Percentiles rank a stretch among this genome's conserved stretches.
Conservation (phyloP, 2,888 invertebrate genomes). For the Prosopocoilus inquinatus region DNA sequence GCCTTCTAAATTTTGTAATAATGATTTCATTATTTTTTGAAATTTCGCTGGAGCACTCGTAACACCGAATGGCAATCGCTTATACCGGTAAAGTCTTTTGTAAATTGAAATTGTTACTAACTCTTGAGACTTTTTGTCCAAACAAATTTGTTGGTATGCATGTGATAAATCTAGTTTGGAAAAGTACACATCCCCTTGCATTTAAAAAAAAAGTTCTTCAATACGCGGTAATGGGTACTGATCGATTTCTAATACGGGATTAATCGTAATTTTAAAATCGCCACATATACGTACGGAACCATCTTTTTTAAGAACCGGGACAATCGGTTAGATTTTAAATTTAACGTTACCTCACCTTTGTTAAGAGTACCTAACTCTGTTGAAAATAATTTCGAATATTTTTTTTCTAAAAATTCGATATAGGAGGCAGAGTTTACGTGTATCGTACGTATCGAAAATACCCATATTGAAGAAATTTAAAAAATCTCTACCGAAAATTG, state of each 20-base stretch:
- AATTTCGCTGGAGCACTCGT: too few species aligned
- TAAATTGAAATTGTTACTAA: slow-evolving; percentile 22
- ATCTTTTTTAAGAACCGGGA: slow-evolving; percentile 9
- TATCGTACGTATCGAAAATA: too few species aligned
- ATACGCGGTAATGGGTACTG: slow-evolving; percentile 29
- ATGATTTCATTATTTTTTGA: too few species aligned
- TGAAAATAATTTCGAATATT: too few species aligned
- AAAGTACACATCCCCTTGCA: slow-evolving; percentile 24
- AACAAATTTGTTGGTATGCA: slow-evolving; percentile 22
- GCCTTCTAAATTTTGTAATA: too few species aligned
- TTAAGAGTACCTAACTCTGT: neutral
- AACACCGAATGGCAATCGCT: slow-evolving; percentile 33
- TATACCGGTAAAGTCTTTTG: slow-evolving; percentile 30
- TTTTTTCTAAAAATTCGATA: neutral
- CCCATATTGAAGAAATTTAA: too few species aligned
- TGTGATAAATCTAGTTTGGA: slow-evolving; percentile 23
- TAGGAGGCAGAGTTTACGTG: neutral
- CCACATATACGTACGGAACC: slow-evolving; percentile 27
- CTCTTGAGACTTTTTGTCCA: slow-evolving; percentile 19
- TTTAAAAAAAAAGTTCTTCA: slow-evolving; percentile 29
- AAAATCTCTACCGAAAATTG: neutral
- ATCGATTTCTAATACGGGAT: slow-evolving; percentile 23
- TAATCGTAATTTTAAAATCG: too few species aligned
- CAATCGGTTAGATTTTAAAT: neutral
- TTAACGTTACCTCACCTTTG: neutral